Percentiles rank a stretch among this genome's conserved stretches.
Conservation (phyloP, 2,888 invertebrate genomes). For the Parapristionchus giblindavisi region DNA sequence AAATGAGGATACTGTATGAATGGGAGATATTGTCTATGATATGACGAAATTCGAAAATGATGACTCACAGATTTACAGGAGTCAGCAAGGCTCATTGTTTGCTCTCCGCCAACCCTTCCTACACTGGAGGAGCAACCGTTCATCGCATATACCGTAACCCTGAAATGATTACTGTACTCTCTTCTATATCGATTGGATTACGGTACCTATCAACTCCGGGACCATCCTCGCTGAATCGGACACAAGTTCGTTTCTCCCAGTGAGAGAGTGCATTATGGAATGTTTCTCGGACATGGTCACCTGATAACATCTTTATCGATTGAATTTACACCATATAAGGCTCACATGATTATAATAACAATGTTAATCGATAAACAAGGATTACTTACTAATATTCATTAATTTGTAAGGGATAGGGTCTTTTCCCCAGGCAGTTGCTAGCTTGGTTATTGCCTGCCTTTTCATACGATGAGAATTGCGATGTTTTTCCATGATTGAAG, state of each 20-base stretch:
- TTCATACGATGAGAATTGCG: not conserved
- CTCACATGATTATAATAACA: too few relatives aligned
- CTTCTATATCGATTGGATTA: too few relatives aligned
- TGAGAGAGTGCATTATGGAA: constrained; percentile 14
- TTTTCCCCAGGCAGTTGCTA: constrained; percentile 21
- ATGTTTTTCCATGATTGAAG: not conserved
- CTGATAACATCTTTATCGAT: not conserved
- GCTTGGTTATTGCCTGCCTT: not conserved
- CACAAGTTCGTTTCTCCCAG: constrained; percentile 18
- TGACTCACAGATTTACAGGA: constrained; percentile 20
- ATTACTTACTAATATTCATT: constrained; percentile 17
- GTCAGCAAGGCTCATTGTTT: constrained; percentile 22
- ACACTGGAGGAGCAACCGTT: constrained; percentile 16
- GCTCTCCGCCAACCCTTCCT: constrained; percentile 21
- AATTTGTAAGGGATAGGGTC: not conserved
- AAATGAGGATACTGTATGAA: not conserved
- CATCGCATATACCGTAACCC: constrained; percentile 4
- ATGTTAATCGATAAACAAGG: not conserved
- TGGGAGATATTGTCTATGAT: too few relatives aligned
- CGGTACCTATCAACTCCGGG: constrained; percentile 7
- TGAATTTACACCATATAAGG: too few relatives aligned
- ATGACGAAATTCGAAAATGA: too few relatives aligned
- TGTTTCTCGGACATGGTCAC: constrained; percentile 11
- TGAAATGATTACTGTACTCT: too few relatives aligned
- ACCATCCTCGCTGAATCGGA: constrained; percentile 12